phyloP scores from a whole-genome alignment of 1,140 invertebrate species.

The Macrotrachela quadricornifera region DNA sequence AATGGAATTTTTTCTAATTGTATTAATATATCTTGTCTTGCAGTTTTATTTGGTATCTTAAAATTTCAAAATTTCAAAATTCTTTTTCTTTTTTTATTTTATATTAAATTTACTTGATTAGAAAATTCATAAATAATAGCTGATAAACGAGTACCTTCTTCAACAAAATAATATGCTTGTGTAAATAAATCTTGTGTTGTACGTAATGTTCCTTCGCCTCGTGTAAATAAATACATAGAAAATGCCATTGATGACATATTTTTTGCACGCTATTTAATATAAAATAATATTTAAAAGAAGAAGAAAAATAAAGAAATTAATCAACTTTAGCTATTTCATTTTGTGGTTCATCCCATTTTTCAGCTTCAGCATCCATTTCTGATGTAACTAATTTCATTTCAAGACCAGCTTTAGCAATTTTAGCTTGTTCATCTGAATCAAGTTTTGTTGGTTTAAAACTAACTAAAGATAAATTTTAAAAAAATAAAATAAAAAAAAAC shows the following conservation, averaged over 20 bases:
- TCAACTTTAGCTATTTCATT: slow-evolving; percentile 81
- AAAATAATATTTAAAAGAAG: no score
- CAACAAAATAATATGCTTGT: slow-evolving; percentile 96
- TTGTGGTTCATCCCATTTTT: slow-evolving; percentile 78
- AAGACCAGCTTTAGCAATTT: slow-evolving; percentile 81
- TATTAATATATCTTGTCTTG: neutral
- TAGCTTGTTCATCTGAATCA: slow-evolving; percentile 56
- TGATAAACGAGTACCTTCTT: slow-evolving; percentile 51
- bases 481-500: no score
- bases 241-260: slow-evolving; percentile 95
- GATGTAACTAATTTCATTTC: slow-evolving; percentile 91
- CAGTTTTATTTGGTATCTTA: neutral
- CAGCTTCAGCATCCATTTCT: slow-evolving; percentile 86
- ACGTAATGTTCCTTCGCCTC: slow-evolving; percentile 81
- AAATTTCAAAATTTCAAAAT: slow-evolving; percentile 1
- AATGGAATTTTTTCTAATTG: slow-evolving; percentile 1
- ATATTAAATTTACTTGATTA: neutral
- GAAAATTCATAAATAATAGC: slow-evolving; percentile 2
- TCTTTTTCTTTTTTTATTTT: no score
- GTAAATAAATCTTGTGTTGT: slow-evolving; percentile 98
- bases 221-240: slow-evolving; percentile 98
- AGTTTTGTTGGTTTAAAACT: neutral
- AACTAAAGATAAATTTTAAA: no score
- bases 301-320: no score
- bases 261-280: slow-evolving; percentile 64